Conservation (phyloP, 2,113 vertebrate genomes). For the Hemicordylus capensis region DNA sequence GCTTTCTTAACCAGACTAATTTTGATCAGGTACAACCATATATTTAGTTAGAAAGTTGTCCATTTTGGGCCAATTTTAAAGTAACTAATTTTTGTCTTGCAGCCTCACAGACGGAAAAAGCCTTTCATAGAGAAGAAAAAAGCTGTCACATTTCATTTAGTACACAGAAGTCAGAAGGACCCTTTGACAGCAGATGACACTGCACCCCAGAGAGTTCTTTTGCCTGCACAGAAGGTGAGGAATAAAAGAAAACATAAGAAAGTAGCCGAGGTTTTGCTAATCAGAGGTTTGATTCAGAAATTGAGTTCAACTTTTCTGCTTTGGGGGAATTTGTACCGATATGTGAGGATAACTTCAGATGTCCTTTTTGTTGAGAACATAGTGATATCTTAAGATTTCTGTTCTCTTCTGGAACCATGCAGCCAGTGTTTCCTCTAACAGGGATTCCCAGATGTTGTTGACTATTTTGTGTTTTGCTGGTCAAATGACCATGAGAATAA, state of each 20-base stretch:
- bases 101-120: constrained; percentile 96
- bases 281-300: background rate
- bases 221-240: constrained; percentile 81
- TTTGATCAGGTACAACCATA: background rate
- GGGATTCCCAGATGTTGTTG: too few relatives aligned
- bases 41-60: background rate
- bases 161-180: constrained; percentile 95
- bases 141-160: constrained; percentile 93
- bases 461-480: too few relatives aligned
- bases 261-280: rapidly evolving
- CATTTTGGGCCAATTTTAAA: background rate
- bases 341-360: background rate
- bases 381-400: background rate
- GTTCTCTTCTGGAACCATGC: background rate
- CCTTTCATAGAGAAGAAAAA: constrained; percentile 97
- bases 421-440: too few relatives aligned
- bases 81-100: constrained; percentile 37
- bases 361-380: too few relatives aligned
- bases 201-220: constrained; percentile 92
- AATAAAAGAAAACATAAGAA: background rate
- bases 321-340: background rate
- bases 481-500: too few relatives aligned
- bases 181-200: constrained; percentile 93
- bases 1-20: background rate
- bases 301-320: background rate